Evolutionary conservation across 2,888 invertebrate species (phyloP).

Genomic region (Zaprionus bogoriensis): DNA sequence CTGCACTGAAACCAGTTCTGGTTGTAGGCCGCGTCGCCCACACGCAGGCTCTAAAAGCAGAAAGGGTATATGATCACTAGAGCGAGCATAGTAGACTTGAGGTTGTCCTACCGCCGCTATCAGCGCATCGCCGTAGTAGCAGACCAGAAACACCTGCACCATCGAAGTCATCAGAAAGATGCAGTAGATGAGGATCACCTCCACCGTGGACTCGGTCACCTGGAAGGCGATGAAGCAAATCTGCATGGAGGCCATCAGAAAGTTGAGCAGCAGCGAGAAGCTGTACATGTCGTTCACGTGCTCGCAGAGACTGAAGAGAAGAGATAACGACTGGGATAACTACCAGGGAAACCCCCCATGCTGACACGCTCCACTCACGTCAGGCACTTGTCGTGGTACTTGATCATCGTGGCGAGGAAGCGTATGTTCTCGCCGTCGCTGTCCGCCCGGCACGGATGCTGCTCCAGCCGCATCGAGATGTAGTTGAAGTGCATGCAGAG

Average conservation of each 20-base stretch:
- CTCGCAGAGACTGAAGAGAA: conserved; percentile 62
- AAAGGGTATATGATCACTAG: neutral
- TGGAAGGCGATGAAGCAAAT: conserved; percentile 81
- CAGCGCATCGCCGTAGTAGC: conserved; percentile 77
- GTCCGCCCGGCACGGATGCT: conserved; percentile 39
- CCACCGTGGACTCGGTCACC: conserved; percentile 69
- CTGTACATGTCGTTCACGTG: conserved; percentile 64
- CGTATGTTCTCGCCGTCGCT: conserved; percentile 40
- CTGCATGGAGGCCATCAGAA: conserved; percentile 77
- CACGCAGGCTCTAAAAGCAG: conserved; percentile 61
- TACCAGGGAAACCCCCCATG: neutral
- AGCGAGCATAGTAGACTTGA: fast-evolving
- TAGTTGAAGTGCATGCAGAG: conserved; percentile 78
- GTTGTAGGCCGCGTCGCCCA: conserved; percentile 76
- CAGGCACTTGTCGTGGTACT: conserved; percentile 71
- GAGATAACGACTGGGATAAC: neutral
- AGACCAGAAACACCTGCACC: conserved; percentile 78
- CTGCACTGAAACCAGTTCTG: conserved; percentile 76
- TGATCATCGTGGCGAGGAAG: conserved; percentile 56
- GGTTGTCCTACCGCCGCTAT: conserved; percentile 75
- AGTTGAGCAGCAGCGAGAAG: conserved; percentile 78
- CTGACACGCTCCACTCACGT: conserved; percentile 51
- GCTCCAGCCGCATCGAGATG: conserved; percentile 48
- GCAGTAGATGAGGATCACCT: conserved; percentile 73
- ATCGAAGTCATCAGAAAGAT: conserved; percentile 75